Evolutionary conservation across 2,797 vertebrate genomes (phyloP).

Genomic region (Sphenodon punctatus): DNA sequence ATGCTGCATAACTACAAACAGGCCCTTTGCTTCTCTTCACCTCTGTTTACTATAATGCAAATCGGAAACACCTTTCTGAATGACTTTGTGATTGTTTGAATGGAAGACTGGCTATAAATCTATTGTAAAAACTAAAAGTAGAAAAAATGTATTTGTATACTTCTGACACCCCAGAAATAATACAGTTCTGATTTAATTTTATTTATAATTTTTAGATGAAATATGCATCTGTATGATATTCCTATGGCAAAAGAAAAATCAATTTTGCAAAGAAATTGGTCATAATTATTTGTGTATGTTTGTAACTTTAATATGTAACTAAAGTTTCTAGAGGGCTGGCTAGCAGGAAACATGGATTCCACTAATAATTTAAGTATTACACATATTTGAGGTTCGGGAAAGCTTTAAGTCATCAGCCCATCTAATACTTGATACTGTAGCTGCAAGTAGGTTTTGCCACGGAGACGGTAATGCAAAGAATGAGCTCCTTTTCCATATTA

Average conservation of each 20-base stretch:
- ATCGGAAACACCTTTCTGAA: rapidly evolving
- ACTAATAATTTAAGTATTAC: neutral
- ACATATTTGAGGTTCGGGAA: neutral
- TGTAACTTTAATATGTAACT: slow-evolving; percentile 1
- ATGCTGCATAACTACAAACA: neutral
- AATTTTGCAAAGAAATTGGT: neutral
- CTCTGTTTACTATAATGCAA: neutral
- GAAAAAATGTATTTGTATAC: neutral
- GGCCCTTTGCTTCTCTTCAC: neutral
- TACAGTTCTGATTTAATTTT: neutral
- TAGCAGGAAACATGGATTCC: neutral
- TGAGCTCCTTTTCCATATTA: neutral
- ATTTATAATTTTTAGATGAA: neutral
- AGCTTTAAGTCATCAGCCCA: neutral
- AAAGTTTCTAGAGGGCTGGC: neutral
- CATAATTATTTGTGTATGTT: neutral
- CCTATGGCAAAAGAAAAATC: neutral
- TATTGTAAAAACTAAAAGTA: neutral
- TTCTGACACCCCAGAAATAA: neutral
- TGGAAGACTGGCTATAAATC: neutral
- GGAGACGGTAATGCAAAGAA: neutral
- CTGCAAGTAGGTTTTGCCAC: slow-evolving; percentile 17
- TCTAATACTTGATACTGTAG: neutral
- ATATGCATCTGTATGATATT: neutral
- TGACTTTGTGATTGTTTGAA: neutral